Conservation (phyloP, 2,888 invertebrate species). For the Nebria brevicollis region DNA sequence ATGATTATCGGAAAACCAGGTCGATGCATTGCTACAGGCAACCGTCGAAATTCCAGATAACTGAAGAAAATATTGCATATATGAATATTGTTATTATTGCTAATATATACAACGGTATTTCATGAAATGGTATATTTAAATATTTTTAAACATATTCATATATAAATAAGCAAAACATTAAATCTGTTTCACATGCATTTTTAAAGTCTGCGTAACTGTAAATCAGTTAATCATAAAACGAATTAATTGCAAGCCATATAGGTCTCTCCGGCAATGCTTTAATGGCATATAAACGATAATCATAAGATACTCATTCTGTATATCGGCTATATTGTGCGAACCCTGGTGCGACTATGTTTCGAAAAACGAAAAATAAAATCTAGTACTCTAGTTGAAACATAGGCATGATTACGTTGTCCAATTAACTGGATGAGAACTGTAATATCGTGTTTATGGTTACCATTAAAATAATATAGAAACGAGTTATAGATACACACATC, state of each 20-base stretch:
- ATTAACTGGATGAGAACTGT: slow-evolving; percentile 36
- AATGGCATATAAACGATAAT: not conserved
- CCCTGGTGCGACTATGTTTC: not conserved
- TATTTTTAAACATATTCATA: too few species aligned
- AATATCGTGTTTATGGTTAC: slow-evolving; percentile 38
- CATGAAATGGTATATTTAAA: too few species aligned
- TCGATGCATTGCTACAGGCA: not conserved
- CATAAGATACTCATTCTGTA: not conserved
- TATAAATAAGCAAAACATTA: too few species aligned
- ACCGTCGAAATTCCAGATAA: not conserved
- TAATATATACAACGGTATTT: not conserved
- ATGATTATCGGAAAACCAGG: not conserved
- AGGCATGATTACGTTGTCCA: slow-evolving; percentile 44
- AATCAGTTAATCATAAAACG: too few species aligned
- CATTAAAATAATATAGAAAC: slow-evolving; percentile 39
- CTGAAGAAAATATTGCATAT: not conserved
- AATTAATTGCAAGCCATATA: too few species aligned
- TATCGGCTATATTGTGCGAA: not conserved
- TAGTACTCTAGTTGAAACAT: slow-evolving; percentile 36
- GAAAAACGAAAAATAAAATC: slow-evolving; percentile 10
- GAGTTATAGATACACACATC: slow-evolving; percentile 18
- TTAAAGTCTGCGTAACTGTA: too few species aligned
- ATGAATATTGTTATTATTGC: not conserved
- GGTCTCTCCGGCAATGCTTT: not conserved
- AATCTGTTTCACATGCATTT: too few species aligned